Evolutionary conservation across 92 coral and sea anemone species (phyloP), one percentile per base, ranked within the genome.

Genomic region (Metridium senile): DNA sequence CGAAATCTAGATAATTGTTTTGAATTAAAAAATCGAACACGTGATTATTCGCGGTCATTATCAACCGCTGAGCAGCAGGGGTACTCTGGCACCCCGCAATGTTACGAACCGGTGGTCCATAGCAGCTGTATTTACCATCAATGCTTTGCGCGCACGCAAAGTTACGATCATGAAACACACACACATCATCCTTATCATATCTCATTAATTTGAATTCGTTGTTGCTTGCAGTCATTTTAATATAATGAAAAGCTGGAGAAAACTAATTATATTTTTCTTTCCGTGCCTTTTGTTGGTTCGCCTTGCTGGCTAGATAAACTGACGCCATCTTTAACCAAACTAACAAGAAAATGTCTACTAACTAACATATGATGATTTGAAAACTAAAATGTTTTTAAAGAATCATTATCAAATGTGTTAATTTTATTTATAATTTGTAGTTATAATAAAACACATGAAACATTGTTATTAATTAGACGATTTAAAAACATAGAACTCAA

Each of bases 81-180:
- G 8, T 4, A 6, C 49, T 13, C 49, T 39, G 49, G 49, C 49
- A 39, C 49, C 49, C 49, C 49, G 49, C 49, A 39, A 13, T 13
- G 49, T 39, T 54, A 54, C 59, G 59, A 20, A 54, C 59, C 23
- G 25, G 25, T 54, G 59, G 3, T 54, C 25, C 2, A 54, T 16
- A 21, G 59, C 59, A 54, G 59, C 59, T 54, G 59, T 54, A 54
- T 54, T 54, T 54, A 54, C 59, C 59, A 54, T 54, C 59, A 54
- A 54, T 54, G 59, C 59, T 54, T 54, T 54, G 59, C 59, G 59
- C 59, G 59, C 25, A 54, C 59, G 16, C 59, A 9, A 54, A 9
- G n/a, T 54, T 54, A 20, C 59, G n/a, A 20, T 54, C 59, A 54
- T 19, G 23, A 10, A 13, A 39, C 49, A 39, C 49, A 39, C 6